Conservation (phyloP, 2,113 vertebrate species). For the Puffinus mauretanicus region DNA sequence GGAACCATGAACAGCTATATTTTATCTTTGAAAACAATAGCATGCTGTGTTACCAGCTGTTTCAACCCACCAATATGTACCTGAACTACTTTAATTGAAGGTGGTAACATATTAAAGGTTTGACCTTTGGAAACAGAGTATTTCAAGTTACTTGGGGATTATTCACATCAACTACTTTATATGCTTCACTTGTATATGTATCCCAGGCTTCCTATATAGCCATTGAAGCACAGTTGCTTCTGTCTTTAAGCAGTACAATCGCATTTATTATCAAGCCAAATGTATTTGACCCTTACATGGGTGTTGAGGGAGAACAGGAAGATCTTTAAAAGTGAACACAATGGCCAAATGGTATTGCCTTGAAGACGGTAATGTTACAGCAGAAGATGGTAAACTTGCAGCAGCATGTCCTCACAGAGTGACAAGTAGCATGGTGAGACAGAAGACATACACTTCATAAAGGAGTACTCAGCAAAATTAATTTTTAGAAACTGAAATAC, state of each 20-base stretch:
- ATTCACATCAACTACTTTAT: not conserved
- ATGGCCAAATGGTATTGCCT: not conserved
- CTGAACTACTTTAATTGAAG: not conserved
- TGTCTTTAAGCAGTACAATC: not conserved
- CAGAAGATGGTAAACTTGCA: not conserved
- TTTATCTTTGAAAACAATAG: not conserved
- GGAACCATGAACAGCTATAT: not conserved
- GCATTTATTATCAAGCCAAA: not conserved
- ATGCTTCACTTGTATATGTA: not conserved
- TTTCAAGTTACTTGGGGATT: not conserved
- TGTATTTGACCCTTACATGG: not conserved
- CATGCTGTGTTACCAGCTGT: not conserved
- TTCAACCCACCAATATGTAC: not conserved
- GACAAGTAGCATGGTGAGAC: not conserved
- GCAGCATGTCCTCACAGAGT: not conserved
- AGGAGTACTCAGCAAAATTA: not conserved
- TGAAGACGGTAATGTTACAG: not conserved
- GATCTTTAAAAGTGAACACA: not conserved
- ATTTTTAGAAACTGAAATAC: not conserved
- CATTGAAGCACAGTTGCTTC: not conserved
- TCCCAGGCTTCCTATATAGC: not conserved
- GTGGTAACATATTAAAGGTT: not conserved
- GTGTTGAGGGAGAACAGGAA: not conserved
- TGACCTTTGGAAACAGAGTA: not conserved
- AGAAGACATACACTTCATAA: not conserved